A percentile compares a stretch with the other conserved stretches of the same genome.
Conservation (phyloP, 2,113 vertebrate species). For the Phalacrocorax pelagicus region DNA sequence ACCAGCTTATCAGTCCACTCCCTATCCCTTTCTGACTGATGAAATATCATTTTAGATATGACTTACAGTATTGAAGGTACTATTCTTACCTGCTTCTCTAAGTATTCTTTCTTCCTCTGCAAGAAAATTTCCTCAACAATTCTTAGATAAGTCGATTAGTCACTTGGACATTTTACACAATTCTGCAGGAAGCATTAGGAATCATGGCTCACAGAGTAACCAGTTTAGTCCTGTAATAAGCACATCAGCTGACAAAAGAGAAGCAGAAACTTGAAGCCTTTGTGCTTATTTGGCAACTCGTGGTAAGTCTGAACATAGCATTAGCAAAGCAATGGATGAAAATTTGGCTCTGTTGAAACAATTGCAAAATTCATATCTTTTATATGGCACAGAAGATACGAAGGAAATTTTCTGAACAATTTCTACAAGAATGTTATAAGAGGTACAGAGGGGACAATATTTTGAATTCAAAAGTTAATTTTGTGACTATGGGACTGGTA, state of each 20-base stretch:
- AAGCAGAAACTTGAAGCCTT: neutral
- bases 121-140: neutral
- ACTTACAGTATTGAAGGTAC: neutral
- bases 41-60: neutral
- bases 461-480: neutral
- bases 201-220: neutral
- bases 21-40: neutral
- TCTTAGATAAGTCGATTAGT: neutral
- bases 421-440: neutral
- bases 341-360: neutral
- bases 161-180: neutral
- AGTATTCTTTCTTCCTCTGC: neutral
- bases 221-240: slow-evolving; percentile 7
- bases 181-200: neutral
- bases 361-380: neutral
- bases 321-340: neutral
- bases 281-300: neutral
- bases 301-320: neutral
- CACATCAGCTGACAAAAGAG: neutral
- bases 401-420: neutral
- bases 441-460: neutral
- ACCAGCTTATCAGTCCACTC: neutral
- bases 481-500: neutral
- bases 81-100: neutral
- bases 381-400: neutral